Evolutionary conservation across 2,797 vertebrate species (phyloP), one percentile per base, ranked within the genome.

Genomic region (Tympanoctomys barrerae): DNA sequence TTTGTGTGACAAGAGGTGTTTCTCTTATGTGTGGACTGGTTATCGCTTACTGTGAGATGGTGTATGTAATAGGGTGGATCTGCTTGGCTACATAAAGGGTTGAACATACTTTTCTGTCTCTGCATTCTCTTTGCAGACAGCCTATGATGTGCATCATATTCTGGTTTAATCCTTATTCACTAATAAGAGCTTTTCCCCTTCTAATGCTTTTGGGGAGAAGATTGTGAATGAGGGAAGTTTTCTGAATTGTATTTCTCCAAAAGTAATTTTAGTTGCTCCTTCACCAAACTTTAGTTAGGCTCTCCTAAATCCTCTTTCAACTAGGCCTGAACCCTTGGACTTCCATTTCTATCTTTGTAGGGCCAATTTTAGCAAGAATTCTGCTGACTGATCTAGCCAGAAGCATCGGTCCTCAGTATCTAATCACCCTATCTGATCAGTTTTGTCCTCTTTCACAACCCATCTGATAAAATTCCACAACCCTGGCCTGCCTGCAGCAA

Each of bases 21-120:
- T 12, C 11, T 94, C n/a, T 61, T 73, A 39, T 31, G 57, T 57
- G 70, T 78, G 39, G 22, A 78, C 24, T 62, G 33, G 36, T 78
- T 80, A 62, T 70, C 18, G 46, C 54, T 89, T 49, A 18, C 4
- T 5, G 24, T 68, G 71, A 62, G 78, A 84, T 79, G 11, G 31
- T 33, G 3, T 54, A 59, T 64, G 9, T 19, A 71, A 87, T 19
- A 12, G 46, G 70, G 52, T 90, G 13, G 71, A 89, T 87, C 46
- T 87, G 39, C 87, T 52, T 90, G 70, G 57, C 86, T 64, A 14
- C 11, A 64, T 14, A 57, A 64, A 46, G 39, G 49, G 22, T 13
- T 42, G 28, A 54, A 31, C 22, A 64, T 73, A 22, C 89, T 57
- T 96, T 87, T 87, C 70, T 84, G 83, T 66, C 26, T 85, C 62